These are phyloP conservation scores for Monopterus albus DNA, from an alignment of 2,113 vertebrate species.

Conservation along the genomic window DNA sequence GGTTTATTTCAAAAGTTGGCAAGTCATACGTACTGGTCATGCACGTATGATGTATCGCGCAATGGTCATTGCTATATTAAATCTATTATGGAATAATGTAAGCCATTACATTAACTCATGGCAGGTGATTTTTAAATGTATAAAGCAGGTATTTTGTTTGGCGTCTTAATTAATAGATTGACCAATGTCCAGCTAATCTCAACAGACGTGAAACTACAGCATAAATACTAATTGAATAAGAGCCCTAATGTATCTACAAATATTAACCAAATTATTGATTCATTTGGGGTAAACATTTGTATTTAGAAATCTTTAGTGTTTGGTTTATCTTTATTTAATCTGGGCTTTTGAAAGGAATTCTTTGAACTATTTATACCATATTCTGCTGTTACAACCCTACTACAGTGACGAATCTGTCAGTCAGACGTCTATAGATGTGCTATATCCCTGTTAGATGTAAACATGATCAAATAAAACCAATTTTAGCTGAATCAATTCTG, in stretches of 20 bases:
- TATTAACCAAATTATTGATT: neutral
- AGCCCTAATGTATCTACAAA: neutral
- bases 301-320: neutral
- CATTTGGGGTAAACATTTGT: neutral
- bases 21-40: no score
- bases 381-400: neutral
- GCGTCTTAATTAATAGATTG: neutral
- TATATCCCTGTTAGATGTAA: neutral
- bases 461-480: neutral
- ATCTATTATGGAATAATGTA: neutral
- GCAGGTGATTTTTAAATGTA: neutral
- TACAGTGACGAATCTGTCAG: neutral
- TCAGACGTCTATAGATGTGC: neutral
- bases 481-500: neutral
- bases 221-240: no score
- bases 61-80: conserved; percentile 5
- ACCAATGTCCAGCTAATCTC: neutral
- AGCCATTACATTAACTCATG: neutral
- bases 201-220: neutral
- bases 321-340: neutral
- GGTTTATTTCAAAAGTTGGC: conserved; percentile 3
- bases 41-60: no score
- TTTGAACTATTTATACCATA: neutral
- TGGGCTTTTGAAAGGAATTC: no score
- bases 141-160: neutral